Evolutionary conservation across 2,888 invertebrate genomes (phyloP).

Genomic region (Lacanobia wlatinum): DNA sequence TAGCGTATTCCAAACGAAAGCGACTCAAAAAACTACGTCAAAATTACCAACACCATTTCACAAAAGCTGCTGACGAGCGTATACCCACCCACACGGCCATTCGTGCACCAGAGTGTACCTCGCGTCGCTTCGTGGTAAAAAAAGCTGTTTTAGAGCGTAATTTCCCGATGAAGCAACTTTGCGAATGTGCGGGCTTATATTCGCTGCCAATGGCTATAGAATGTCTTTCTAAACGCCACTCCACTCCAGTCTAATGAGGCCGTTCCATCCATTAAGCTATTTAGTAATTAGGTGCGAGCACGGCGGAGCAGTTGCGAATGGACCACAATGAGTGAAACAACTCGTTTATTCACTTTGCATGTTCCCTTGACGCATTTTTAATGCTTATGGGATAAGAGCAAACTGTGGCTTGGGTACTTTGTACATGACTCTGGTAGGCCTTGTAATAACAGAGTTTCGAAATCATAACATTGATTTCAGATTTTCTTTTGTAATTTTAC

Average conservation of each 20-base stretch:
- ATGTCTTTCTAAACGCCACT: slow-evolving; percentile 76
- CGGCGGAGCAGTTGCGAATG: slow-evolving; percentile 72
- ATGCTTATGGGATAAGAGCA: slow-evolving; percentile 54
- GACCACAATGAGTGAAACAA: slow-evolving; percentile 75
- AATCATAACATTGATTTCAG: not conserved
- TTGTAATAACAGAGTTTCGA: not conserved
- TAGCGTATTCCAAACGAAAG: not conserved
- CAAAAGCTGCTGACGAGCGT: slow-evolving; percentile 35
- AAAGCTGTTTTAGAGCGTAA: slow-evolving; percentile 43
- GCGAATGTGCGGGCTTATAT: slow-evolving; percentile 57
- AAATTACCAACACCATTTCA: slow-evolving; percentile 34
- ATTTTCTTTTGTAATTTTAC: not conserved
- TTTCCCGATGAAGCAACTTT: slow-evolving; percentile 61
- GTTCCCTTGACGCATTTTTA: slow-evolving; percentile 68
- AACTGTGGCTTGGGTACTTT: slow-evolving; percentile 4
- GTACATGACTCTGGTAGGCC: not conserved
- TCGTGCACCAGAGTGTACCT: not conserved
- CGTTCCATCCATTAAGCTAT: slow-evolving; percentile 85
- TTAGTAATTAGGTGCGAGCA: slow-evolving; percentile 86
- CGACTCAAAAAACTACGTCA: slow-evolving; percentile 24
- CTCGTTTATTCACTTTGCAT: slow-evolving; percentile 72
- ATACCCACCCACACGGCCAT: not conserved
- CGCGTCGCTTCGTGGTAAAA: slow-evolving; percentile 39
- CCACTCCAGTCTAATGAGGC: slow-evolving; percentile 82
- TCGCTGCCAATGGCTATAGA: slow-evolving; percentile 63